Conservation (phyloP, 2,113 vertebrate genomes). For the Larimichthys polyactis region DNA sequence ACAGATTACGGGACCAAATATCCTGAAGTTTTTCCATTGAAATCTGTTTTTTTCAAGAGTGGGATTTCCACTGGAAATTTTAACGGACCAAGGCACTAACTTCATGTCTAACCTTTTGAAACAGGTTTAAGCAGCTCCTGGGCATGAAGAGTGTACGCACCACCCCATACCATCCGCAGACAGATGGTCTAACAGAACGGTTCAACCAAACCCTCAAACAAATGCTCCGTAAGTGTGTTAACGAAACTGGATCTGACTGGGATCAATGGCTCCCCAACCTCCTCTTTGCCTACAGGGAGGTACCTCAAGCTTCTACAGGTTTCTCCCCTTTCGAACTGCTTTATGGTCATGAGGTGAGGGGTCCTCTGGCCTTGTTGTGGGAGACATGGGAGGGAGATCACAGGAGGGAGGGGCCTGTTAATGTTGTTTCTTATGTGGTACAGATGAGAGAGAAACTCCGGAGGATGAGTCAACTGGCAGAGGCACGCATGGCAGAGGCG, state of each 20-base stretch:
- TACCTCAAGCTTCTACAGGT: constrained; percentile 6
- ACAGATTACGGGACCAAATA: too few species aligned
- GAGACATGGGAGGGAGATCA: not conserved
- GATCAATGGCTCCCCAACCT: constrained; percentile 9
- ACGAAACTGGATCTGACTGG: not conserved
- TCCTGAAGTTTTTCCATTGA: too few species aligned
- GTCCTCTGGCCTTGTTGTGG: not conserved
- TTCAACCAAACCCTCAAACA: constrained; percentile 1
- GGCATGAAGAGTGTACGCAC: too few species aligned
- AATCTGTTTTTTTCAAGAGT: too few species aligned
- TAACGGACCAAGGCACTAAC: too few species aligned
- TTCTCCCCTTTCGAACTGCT: constrained; percentile 4
- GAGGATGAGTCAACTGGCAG: not conserved
- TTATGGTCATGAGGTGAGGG: not conserved
- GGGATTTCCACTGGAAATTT: too few species aligned
- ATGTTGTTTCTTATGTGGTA: not conserved
- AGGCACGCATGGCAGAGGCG: not conserved
- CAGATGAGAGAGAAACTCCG: constrained; percentile 16
- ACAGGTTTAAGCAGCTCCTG: too few species aligned
- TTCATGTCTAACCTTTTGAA: too few species aligned
- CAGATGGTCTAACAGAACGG: too few species aligned
- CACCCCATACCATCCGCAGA: not conserved
- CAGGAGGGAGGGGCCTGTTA: not conserved
- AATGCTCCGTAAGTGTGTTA: constrained; percentile 12
- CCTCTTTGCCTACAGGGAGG: not conserved